Evolutionary conservation across 2,113 vertebrate genomes (phyloP), one percentile per base, ranked within the genome.

Genomic region (Catagonus wagneri): DNA sequence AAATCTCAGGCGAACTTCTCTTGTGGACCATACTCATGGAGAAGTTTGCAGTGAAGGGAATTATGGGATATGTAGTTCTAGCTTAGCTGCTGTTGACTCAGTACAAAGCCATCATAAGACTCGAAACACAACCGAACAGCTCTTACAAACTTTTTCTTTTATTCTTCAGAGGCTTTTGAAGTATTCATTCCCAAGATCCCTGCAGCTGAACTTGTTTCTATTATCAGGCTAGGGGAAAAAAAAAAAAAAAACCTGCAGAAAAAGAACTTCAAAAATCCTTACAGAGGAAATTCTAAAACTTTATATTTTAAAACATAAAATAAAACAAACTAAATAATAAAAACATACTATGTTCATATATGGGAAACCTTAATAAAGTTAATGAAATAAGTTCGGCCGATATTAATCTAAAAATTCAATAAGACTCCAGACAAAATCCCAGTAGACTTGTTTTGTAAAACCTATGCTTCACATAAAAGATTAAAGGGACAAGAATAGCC

Each of bases 271-370:
- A 60, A 61, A 92, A 36, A 65, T 63, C 19, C 60, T 75, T 54
- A 36, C 0, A 3, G 29, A 81, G 39, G 71, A 83, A 83, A 63
- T 54, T 63, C 39, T 54, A 34, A 92, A 74, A 74, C 17, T 78
- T 89, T 44, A 44, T 63, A 34, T 63, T 63, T 44, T 44, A 54
- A 76, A 29, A 76, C 6, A 65, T 50, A 75, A 63, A 89, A 83
- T 83, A 91, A 92, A 74, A 92, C 68, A 22, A 78, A 78, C 25
- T 58, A 83, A 72, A 34, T 58, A 23, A 58, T n/a, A 90, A 84
- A 83, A 61, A 44, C 20, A 36, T 44, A 68, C n/a, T 69, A 71
- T 71, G 29, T 50, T 60, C 29, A 71, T 19, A 32, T 22, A 60
- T 72, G 34, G 11, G 54, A 81, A 90, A 39, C 52, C 29, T 80